These are phyloP conservation scores for Ceratosolen solmsi DNA, from an alignment of 1,140 invertebrate genomes.

Conservation along the genomic window DNA sequence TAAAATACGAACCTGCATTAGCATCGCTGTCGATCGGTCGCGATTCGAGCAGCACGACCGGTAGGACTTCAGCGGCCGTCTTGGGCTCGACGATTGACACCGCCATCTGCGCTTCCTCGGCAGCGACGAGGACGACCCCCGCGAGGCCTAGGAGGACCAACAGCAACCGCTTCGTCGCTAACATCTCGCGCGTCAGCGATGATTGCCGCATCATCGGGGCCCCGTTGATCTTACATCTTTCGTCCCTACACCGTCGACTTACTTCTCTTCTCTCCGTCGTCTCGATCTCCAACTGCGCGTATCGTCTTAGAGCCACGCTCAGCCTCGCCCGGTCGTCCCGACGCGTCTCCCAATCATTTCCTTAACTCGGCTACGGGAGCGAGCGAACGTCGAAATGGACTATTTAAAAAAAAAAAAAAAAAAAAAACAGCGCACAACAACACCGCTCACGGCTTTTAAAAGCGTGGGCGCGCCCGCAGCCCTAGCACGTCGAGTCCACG, in stretches of 20 bases:
- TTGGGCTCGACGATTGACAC: not conserved
- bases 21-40: not conserved
- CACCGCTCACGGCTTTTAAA: no score
- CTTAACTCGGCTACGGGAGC: not conserved
- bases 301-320: not conserved
- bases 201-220: slow-evolving; percentile 13
- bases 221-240: slow-evolving; percentile 27
- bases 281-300: not conserved
- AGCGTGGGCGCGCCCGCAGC: no score
- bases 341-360: not conserved
- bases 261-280: no score
- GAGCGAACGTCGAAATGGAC: no score
- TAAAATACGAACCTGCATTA: slow-evolving; percentile 6
- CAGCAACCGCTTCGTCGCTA: not conserved
- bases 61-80: not conserved
- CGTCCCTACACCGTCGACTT: not conserved
- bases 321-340: not conserved
- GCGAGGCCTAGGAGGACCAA: slow-evolving; percentile 3
- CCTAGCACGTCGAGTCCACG: no score
- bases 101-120: not conserved
- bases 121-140: not conserved
- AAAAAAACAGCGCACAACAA: no score
- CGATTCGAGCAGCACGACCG: not conserved
- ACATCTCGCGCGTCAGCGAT: not conserved
- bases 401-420: no score